Evolutionary conservation across 1,140 invertebrate species (phyloP).

Genomic region (Anastrepha obliqua): DNA sequence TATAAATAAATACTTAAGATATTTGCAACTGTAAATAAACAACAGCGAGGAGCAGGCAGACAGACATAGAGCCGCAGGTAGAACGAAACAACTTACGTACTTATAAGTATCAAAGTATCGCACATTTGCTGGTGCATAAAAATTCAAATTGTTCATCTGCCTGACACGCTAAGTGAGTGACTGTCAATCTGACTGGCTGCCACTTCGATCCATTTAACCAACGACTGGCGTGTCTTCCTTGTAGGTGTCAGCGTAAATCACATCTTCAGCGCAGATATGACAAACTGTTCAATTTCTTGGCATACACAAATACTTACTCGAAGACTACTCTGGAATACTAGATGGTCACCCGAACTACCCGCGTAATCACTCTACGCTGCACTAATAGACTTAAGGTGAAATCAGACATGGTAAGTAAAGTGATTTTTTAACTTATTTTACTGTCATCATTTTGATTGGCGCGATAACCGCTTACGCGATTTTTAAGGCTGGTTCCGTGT

Average conservation of each 20-base stretch:
- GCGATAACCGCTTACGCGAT: too few species aligned
- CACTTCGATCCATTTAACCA: not conserved
- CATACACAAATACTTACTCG: not conserved
- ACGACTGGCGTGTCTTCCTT: constrained; percentile 11
- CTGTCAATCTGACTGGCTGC: not conserved
- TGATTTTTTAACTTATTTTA: too few species aligned
- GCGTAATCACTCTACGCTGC: too few species aligned
- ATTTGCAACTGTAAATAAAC: constrained; percentile 43
- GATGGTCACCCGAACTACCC: not conserved
- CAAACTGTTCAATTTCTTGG: constrained; percentile 22
- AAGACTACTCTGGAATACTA: not conserved
- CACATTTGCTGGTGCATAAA: not conserved
- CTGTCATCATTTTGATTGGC: too few species aligned
- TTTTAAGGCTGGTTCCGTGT: too few species aligned
- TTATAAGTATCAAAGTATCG: not conserved
- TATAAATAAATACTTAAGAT: constrained; percentile 37
- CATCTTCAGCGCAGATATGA: not conserved
- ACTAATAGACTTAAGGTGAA: too few species aligned
- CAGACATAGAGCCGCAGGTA: not conserved
- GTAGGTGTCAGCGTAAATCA: constrained; percentile 47
- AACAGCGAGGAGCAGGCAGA: not conserved
- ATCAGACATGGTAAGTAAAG: too few species aligned
- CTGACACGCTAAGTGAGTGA: not conserved
- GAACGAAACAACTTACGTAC: too few species aligned
- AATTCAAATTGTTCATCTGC: not conserved